Evolutionary conservation across 1,140 invertebrate species (phyloP).

Genomic region (Macrocentrus cingulum): DNA sequence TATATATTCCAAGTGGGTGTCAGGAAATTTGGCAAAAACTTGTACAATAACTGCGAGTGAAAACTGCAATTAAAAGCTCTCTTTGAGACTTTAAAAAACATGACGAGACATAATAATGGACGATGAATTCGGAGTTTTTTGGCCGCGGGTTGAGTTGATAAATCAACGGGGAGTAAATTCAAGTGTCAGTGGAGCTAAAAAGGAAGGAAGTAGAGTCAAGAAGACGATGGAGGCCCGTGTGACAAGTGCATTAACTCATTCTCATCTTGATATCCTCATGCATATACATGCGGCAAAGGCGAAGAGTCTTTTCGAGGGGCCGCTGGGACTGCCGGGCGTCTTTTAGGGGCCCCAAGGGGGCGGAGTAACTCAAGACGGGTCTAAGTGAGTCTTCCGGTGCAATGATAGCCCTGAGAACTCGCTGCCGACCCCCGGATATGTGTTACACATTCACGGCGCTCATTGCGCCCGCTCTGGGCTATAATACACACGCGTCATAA

Average conservation of each 20-base stretch:
- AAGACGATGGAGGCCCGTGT: slow-evolving; percentile 1
- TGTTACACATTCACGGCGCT: slow-evolving; percentile 41
- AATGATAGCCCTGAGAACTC: slow-evolving; percentile 62
- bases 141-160: too few species aligned
- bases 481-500: slow-evolving; percentile 15
- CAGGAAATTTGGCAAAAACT: slow-evolving; percentile 4
- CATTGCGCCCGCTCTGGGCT: slow-evolving; percentile 35
- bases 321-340: slow-evolving; percentile 1
- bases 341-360: slow-evolving; percentile 33
- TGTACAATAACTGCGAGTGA: not conserved
- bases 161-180: too few species aligned
- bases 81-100: too few species aligned
- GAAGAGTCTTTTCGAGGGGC: slow-evolving; percentile 8
- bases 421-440: slow-evolving; percentile 56
- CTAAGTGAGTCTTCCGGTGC: slow-evolving; percentile 61
- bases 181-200: not conserved
- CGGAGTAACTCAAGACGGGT: slow-evolving; percentile 60
- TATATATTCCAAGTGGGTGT: slow-evolving; percentile 1
- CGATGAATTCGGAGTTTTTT: too few species aligned
- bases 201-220: not conserved
- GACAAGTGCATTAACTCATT: too few species aligned
- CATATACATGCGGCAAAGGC: not conserved
- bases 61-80: not conserved
- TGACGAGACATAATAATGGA: too few species aligned
- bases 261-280: slow-evolving; percentile 6